Conservation (phyloP, 2,797 vertebrate genomes). For the Cuculus canorus region DNA sequence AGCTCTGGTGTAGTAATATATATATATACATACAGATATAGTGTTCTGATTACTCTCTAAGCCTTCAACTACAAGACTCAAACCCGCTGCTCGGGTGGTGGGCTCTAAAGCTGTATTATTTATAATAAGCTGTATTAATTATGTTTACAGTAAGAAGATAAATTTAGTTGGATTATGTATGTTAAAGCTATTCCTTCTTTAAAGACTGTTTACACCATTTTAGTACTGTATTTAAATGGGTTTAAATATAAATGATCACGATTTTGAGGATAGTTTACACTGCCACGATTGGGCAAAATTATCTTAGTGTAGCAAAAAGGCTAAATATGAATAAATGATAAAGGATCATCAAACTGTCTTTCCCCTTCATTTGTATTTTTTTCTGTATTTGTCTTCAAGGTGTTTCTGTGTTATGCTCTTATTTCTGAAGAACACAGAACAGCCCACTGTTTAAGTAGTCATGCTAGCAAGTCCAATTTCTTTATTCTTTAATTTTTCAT, state of each 20-base stretch:
- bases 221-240: not conserved
- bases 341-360: not conserved
- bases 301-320: not conserved
- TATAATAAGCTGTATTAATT: not conserved
- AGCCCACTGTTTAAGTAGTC: not conserved
- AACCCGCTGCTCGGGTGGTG: not conserved
- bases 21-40: accelerated
- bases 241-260: not conserved
- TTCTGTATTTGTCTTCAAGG: not conserved
- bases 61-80: not conserved
- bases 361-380: not conserved
- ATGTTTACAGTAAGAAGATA: not conserved
- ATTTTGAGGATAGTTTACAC: not conserved
- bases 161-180: not conserved
- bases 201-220: not conserved
- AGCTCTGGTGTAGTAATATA: not conserved
- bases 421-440: not conserved
- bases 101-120: not conserved
- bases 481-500: not conserved
- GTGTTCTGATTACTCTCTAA: not conserved
- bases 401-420: not conserved
- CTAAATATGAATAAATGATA: not conserved
- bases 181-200: not conserved
- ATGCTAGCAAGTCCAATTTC: not conserved
- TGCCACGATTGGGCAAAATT: not conserved